Conservation (phyloP, 2,797 vertebrate species). For the Knipowitschia caucasica region DNA sequence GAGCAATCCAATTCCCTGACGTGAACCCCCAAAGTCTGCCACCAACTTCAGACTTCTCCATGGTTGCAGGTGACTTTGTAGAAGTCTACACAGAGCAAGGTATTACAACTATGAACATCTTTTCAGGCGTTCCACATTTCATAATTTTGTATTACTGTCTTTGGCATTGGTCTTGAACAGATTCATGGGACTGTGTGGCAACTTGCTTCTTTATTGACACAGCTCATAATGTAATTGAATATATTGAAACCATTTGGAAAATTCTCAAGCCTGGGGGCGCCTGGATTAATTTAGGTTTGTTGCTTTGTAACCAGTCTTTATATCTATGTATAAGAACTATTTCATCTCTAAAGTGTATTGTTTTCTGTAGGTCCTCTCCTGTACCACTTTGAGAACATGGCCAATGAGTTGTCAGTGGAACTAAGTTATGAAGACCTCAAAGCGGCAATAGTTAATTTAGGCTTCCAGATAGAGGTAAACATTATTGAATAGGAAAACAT, state of each 20-base stretch:
- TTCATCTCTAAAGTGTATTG: background rate
- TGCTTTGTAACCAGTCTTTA: background rate
- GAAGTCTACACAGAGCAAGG: conserved; percentile 91
- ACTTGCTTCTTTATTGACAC: conserved; percentile 99
- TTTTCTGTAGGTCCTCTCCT: conserved; percentile 84
- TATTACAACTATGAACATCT: conserved; percentile 36
- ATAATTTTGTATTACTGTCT: background rate
- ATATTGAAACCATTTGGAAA: conserved; percentile 98
- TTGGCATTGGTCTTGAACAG: conserved; percentile 60
- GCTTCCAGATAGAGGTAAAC: conserved; percentile 91
- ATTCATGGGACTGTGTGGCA: conserved; percentile 93
- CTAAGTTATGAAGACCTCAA: conserved; percentile 95
- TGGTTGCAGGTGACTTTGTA: conserved; percentile 98
- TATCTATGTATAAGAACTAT: too few relatives aligned
- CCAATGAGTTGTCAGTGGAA: conserved; percentile 96
- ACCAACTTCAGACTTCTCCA: conserved; percentile 89
- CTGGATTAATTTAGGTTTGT: conserved; percentile 97
- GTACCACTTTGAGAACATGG: conserved; percentile 98
- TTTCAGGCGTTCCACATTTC: background rate
- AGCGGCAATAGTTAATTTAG: conserved; percentile 85
- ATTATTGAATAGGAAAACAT: background rate
- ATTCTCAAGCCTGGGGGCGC: conserved; percentile 97
- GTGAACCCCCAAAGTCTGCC: conserved; percentile 93
- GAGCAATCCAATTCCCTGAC: conserved; percentile 91
- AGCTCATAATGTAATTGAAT: conserved; percentile 96